Percentiles rank a stretch among this genome's conserved stretches.
phyloP scores from a whole-genome alignment of 2,888 invertebrate species.

The Bombylius major region DNA sequence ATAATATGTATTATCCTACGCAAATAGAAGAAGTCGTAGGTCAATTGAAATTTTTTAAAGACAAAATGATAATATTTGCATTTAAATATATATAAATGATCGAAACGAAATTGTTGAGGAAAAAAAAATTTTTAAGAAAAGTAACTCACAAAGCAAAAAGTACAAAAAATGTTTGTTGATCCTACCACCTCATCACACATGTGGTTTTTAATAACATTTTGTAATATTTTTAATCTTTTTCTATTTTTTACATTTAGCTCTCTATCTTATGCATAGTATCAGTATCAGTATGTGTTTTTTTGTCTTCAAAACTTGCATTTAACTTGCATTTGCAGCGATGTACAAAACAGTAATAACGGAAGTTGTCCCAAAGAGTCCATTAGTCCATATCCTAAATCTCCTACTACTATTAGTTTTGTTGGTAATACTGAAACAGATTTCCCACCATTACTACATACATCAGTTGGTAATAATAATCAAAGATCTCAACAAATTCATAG shows the following conservation, averaged over 20 bases:
- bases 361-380: constrained; percentile 25
- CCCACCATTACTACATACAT: background rate
- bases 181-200: background rate
- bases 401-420: constrained; percentile 14
- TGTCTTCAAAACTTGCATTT: constrained; percentile 1
- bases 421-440: constrained; percentile 7
- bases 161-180: too few relatives aligned
- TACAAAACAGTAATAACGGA: constrained; percentile 37
- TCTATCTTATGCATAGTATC: background rate
- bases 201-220: background rate
- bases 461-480: constrained; percentile 19
- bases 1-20: too few relatives aligned
- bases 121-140: background rate
- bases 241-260: background rate
- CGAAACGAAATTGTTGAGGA: background rate
- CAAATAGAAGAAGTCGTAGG: too few relatives aligned
- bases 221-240: background rate
- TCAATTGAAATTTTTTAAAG: too few relatives aligned
- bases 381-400: constrained; percentile 14
- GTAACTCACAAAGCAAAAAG: background rate
- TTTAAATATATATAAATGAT: too few relatives aligned
- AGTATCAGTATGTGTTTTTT: constrained; percentile 6
- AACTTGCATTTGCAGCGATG: constrained; percentile 26
- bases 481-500: constrained; percentile 23
- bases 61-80: too few relatives aligned